These are phyloP conservation scores for Rhorus exstirpatorius DNA, from an alignment of 2,888 invertebrate species.

Conservation along the genomic window DNA sequence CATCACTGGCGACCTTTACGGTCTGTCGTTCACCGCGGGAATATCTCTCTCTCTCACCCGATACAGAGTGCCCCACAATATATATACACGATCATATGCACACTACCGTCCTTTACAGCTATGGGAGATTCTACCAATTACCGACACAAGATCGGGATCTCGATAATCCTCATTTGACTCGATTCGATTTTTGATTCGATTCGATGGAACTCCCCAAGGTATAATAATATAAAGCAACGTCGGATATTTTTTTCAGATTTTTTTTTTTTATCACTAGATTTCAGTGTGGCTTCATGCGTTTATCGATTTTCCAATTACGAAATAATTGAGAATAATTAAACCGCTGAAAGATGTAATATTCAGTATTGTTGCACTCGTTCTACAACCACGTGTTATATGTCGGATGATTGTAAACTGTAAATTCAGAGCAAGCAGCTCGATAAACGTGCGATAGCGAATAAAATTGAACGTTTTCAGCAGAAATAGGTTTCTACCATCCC, in stretches of 20 bases:
- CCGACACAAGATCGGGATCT: not conserved
- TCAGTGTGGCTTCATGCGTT: not conserved
- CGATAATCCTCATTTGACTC: too few species aligned
- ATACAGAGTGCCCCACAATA: slow-evolving; percentile 51
- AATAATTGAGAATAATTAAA: not conserved
- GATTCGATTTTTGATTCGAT: too few species aligned
- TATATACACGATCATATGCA: slow-evolving; percentile 11
- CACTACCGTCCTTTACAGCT: not conserved
- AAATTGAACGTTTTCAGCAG: slow-evolving; percentile 33
- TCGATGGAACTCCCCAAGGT: too few species aligned
- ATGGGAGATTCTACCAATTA: not conserved
- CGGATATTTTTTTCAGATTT: too few species aligned
- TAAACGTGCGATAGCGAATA: slow-evolving; percentile 19
- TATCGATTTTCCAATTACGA: too few species aligned
- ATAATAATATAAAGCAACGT: too few species aligned
- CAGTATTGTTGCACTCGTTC: not conserved
- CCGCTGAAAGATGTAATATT: not conserved
- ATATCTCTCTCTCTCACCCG: too few species aligned
- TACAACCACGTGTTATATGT: not conserved
- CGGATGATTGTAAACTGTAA: not conserved
- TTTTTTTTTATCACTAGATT: too few species aligned
- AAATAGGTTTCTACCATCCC: slow-evolving; percentile 4
- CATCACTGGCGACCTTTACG: slow-evolving; percentile 57
- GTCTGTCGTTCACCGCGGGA: slow-evolving; percentile 48
- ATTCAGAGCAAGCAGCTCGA: not conserved